Conservation (phyloP, 1,140 invertebrate genomes). For the Melipona quadrifasciata region DNA sequence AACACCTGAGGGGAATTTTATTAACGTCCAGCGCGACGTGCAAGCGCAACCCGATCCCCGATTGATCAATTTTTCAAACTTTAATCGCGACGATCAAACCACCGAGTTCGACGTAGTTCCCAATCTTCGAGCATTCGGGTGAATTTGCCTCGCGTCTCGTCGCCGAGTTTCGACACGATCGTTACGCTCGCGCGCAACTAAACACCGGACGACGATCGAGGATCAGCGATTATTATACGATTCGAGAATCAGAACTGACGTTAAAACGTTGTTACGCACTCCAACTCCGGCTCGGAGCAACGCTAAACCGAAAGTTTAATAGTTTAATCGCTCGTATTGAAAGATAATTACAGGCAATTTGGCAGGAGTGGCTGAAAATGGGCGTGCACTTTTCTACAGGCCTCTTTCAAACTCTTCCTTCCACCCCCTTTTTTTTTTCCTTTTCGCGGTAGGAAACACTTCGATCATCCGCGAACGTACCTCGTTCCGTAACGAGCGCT, state of each 20-base stretch:
- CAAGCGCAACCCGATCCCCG: background rate
- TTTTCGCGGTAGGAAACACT: no score
- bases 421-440: background rate
- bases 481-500: background rate
- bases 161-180: background rate
- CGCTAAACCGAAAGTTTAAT: background rate
- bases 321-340: background rate
- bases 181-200: background rate
- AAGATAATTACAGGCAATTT: conserved; percentile 19
- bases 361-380: background rate
- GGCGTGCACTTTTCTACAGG: background rate
- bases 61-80: background rate
- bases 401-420: background rate
- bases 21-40: background rate
- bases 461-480: background rate
- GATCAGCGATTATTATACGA: background rate
- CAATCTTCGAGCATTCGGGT: background rate
- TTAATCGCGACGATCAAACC: background rate
- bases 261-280: background rate
- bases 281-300: no score
- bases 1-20: background rate
- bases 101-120: background rate
- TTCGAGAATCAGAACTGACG: background rate
- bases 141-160: background rate
- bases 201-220: background rate